Base-by-base conservation (phyloP, 2,797 vertebrate species). In the Mormyrus hasselquistii region DNA sequence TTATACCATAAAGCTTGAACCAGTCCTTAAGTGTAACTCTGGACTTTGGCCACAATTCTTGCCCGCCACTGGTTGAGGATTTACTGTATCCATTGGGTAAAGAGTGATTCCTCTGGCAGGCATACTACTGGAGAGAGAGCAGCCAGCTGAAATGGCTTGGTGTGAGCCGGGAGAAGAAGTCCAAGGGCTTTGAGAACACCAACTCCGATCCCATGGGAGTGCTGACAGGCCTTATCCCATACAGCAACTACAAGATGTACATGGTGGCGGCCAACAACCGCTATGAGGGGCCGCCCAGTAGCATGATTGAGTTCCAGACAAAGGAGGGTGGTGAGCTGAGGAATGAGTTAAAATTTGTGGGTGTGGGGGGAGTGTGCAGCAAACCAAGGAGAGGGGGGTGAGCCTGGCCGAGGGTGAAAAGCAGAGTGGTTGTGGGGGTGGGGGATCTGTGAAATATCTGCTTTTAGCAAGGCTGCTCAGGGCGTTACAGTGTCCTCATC, bases 101-200 rank as follows among this genome's bases (percentile, higher is more conserved):
- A 90, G 4, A 88, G 16, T 55, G 88, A 12, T 90, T 41, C 10
- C 0, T 89, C 25, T 88, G 88, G 88, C 96, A 99, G 99, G 97
- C 97, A 53, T 99, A 99, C 94, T 99, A 97, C 95, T 99, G 98
- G 98, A 95, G 97, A 91, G 98, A 99, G 93, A 99, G 97, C 95
- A 99, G 99, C 93, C 96, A 98, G 93, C 95, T 99, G 94, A 97
- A 97, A 93, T 97, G 96, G 95, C 94, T 97, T 50, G 95, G 96
- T 93, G 96, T 99, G 91, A 98, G 96, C 94, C 95, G 96, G 93
- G 98, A 95, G 89, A 96, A 96, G 92, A 97, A 97, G 93, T 97
- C 96, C 86, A 99, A 97, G 94, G 96, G 97, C 91, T 99, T 98
- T 94, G 96, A 95, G 95, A 97, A 95, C 92, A 94, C 94, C 0